Evolutionary conservation across 2,797 vertebrate species (phyloP).

Genomic region (Limosa lapponica): DNA sequence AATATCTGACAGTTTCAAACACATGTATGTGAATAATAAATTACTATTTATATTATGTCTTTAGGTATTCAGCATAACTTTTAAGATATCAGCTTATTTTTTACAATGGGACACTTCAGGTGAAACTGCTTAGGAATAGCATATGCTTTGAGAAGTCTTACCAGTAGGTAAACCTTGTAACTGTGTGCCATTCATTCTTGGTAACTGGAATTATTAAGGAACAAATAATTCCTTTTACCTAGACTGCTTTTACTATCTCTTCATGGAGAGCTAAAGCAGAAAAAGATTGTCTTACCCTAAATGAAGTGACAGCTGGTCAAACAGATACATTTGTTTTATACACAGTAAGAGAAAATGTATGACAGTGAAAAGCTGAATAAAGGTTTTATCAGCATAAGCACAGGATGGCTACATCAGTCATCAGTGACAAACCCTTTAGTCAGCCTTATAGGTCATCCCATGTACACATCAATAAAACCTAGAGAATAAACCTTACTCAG

Average conservation of each 20-base stretch:
- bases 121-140: not conserved
- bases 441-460: not conserved
- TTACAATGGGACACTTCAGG: not conserved
- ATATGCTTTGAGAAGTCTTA: not conserved
- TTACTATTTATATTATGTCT: not conserved
- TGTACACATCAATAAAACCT: not conserved
- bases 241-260: not conserved
- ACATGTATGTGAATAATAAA: not conserved
- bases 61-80: not conserved
- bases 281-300: not conserved
- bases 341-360: not conserved
- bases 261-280: not conserved
- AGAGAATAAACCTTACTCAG: not conserved
- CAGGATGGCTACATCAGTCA: not conserved
- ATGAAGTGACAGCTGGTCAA: not conserved
- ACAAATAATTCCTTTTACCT: not conserved
- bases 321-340: not conserved
- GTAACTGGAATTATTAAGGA: not conserved
- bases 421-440: not conserved
- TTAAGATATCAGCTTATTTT: not conserved
- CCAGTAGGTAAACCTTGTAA: not conserved
- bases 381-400: constrained; percentile 7
- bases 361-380: not conserved
- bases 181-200: not conserved
- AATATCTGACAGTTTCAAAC: not conserved